phyloP scores from a whole-genome alignment of 2,888 invertebrate genomes.

The Amaurobius ferox region DNA sequence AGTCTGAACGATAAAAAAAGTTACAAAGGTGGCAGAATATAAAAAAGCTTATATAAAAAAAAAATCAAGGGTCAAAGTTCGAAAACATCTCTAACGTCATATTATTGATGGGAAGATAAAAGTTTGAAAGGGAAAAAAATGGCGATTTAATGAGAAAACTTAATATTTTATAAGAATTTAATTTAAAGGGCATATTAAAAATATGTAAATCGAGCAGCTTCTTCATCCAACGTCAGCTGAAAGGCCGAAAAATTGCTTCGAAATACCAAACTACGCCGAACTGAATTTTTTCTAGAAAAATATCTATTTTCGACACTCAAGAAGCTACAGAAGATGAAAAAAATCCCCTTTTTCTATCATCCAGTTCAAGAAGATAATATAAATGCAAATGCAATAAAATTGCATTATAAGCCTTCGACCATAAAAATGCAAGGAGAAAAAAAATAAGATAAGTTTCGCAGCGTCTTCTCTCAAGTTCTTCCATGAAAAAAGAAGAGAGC shows the following conservation, averaged over 20 bases:
- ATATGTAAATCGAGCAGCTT: conserved; percentile 49
- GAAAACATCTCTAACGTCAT: not conserved
- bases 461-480: conserved; percentile 55
- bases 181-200: conserved; percentile 66
- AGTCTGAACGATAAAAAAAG: not conserved
- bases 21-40: not conserved
- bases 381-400: conserved; percentile 72
- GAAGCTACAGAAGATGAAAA: not conserved
- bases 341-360: conserved; percentile 23
- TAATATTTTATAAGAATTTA: conserved; percentile 61
- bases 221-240: not conserved
- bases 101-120: not conserved
- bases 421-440: conserved; percentile 63
- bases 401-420: conserved; percentile 70
- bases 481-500: conserved; percentile 42
- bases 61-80: not conserved
- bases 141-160: conserved; percentile 43
- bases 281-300: conserved; percentile 43
- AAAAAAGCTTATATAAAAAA: not conserved
- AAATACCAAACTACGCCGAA: conserved; percentile 36
- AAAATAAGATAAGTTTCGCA: conserved; percentile 51
- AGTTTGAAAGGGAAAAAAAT: not conserved
- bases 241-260: conserved; percentile 35
- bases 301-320: conserved; percentile 60
- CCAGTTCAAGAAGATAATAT: conserved; percentile 63